Conservation (phyloP, 2,797 vertebrate species). For the Sebastes oblongus region DNA sequence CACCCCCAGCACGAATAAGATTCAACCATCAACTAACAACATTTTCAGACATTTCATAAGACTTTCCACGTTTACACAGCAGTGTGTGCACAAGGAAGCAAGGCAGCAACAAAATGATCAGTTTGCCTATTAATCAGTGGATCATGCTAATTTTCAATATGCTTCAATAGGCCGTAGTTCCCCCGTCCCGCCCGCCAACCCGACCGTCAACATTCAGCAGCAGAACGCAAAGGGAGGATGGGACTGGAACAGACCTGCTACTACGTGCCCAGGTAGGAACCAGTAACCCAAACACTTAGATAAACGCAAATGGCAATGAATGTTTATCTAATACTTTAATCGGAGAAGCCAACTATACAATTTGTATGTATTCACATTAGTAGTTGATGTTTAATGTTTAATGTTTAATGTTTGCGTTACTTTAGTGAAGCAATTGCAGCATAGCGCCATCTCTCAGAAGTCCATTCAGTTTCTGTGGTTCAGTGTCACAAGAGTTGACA, state of each 20-base stretch:
- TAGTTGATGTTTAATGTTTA: not conserved
- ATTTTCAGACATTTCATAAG: not conserved
- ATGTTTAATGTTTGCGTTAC: too few species aligned
- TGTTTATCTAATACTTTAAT: not conserved
- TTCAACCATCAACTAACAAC: not conserved
- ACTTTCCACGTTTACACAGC: not conserved
- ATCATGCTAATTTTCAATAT: constrained; percentile 15
- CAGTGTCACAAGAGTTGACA: too few species aligned
- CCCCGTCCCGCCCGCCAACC: constrained; percentile 85
- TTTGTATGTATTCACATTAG: not conserved
- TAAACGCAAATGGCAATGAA: not conserved
- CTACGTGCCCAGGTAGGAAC: constrained; percentile 76
- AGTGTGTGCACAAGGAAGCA: not conserved
- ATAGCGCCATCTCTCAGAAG: too few species aligned
- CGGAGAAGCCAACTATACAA: not conserved
- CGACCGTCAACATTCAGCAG: constrained; percentile 94
- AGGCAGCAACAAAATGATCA: not conserved
- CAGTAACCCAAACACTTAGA: not conserved
- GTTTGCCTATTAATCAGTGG: not conserved
- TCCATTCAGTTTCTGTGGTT: too few species aligned
- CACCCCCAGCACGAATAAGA: not conserved
- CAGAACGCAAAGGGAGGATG: constrained; percentile 90
- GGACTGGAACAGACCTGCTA: constrained; percentile 91
- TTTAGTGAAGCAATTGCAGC: too few species aligned
- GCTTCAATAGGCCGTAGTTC: constrained; percentile 79